phyloP scores from a whole-genome alignment of 2,888 invertebrate genomes.

The Stenchaetothrips biformis region DNA sequence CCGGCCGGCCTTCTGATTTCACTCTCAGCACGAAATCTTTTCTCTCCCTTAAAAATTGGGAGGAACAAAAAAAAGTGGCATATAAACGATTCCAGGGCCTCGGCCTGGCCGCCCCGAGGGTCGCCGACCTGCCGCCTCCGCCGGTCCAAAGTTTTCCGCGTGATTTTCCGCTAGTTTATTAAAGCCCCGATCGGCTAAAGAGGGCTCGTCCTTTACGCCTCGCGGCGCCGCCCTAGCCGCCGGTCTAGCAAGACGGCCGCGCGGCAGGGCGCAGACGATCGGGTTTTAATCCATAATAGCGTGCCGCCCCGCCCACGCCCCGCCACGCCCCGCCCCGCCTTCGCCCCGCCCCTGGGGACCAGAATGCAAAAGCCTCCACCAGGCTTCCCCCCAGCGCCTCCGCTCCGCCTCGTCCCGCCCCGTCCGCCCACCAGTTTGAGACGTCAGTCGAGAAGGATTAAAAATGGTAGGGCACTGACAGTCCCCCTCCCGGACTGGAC shows the following conservation, averaged over 20 bases:
- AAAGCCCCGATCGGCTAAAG: constrained; percentile 12
- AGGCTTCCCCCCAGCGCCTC: neutral
- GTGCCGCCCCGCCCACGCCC: neutral
- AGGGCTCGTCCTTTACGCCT: neutral
- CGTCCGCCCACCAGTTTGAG: neutral
- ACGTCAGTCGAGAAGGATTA: constrained; percentile 13
- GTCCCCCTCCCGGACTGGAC: neutral
- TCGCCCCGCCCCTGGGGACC: neutral
- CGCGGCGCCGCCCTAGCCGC: neutral
- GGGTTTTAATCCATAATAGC: constrained; percentile 19
- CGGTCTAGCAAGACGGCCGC: neutral
- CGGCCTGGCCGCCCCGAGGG: neutral
- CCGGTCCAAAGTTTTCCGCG: neutral
- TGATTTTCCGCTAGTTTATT: constrained; percentile 19
- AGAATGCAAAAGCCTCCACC: neutral
- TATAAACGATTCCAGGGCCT: neutral
- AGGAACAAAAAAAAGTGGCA: neutral
- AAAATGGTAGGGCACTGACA: constrained; percentile 15
- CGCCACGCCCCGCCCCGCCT: no score
- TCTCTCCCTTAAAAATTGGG: no score
- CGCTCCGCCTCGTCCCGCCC: neutral
- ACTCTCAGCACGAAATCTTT: no score
- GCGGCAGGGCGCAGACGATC: neutral
- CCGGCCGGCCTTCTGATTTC: no score
- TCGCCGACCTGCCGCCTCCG: no score